Evolutionary conservation across 2,888 invertebrate species (phyloP).

Genomic region (Metallyticus violacea): DNA sequence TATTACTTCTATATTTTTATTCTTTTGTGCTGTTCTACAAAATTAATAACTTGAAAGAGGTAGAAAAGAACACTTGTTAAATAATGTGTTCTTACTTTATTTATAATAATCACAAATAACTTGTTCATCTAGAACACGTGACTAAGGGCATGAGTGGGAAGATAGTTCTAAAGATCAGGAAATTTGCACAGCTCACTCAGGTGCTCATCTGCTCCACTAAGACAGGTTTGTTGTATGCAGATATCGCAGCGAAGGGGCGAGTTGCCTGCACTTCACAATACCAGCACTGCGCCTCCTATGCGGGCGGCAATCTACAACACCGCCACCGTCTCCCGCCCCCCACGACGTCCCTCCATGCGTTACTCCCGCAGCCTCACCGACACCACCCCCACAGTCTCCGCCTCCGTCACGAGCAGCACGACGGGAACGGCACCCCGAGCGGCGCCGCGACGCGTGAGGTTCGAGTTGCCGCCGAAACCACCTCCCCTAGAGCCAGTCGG

Average conservation of each 20-base stretch:
- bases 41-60: too few relatives aligned
- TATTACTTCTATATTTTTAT: too few relatives aligned
- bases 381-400: conserved; percentile 9
- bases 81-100: too few relatives aligned
- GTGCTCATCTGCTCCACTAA: too few relatives aligned
- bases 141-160: too few relatives aligned
- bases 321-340: neutral
- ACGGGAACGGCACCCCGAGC: neutral
- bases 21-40: too few relatives aligned
- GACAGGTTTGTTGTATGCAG: neutral
- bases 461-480: conserved; percentile 26
- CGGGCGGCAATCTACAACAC: conserved; percentile 9
- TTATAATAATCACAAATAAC: too few relatives aligned
- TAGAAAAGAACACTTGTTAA: too few relatives aligned
- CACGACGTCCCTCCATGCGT: neutral
- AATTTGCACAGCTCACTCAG: too few relatives aligned
- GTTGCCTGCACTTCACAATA: neutral
- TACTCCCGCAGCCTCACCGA: conserved; percentile 26
- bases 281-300: neutral
- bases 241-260: neutral
- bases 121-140: too few relatives aligned
- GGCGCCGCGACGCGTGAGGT: conserved; percentile 26
- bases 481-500: conserved; percentile 13
- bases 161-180: too few relatives aligned
- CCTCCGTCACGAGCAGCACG: neutral